Percentiles rank a stretch among this genome's conserved stretches.
phyloP scores from a whole-genome alignment of 35 echinoderm and acorn worm genomes.

The Heliocidaris erythrogramma region DNA sequence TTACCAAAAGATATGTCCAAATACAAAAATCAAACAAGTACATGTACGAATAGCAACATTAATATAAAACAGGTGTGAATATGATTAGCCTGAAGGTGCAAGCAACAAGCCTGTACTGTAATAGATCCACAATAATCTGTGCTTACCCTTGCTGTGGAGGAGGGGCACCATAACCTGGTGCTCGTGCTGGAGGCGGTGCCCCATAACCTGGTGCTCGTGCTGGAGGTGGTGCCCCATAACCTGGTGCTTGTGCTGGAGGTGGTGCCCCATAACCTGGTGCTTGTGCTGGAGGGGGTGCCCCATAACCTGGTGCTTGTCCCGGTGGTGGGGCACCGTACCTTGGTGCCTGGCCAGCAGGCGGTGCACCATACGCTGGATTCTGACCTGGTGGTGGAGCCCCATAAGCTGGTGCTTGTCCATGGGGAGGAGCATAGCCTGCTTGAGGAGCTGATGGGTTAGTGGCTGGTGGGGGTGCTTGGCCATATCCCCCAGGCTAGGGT shows the following conservation, averaged over 20 bases:
- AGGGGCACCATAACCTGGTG: constrained; percentile 1
- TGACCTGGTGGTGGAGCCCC: constrained; percentile 42
- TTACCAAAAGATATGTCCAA: too few species aligned
- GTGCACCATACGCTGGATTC: constrained; percentile 20
- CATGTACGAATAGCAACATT: too few species aligned
- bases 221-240: neutral
- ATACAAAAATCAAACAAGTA: too few species aligned
- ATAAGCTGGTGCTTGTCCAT: neutral
- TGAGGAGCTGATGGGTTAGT: constrained; percentile 54
- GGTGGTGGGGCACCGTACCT: constrained; percentile 36
- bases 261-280: constrained; percentile 41
- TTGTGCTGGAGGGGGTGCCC: constrained; percentile 36
- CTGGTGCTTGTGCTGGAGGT: neutral
- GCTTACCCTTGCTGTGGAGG: constrained; percentile 22
- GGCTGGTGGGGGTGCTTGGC: neutral
- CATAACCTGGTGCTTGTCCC: neutral
- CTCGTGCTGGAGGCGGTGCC: neutral
- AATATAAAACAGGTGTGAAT: too few species aligned
- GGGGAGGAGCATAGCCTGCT: neutral
- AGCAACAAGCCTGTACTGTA: neutral
- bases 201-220: neutral
- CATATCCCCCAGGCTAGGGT: constrained; percentile 28
- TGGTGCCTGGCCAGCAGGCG: constrained; percentile 2
- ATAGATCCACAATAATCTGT: too few species aligned
- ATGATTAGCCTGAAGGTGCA: neutral